Evolutionary conservation across 1,140 invertebrate genomes (phyloP).

Genomic region (Glomeris maerens): DNA sequence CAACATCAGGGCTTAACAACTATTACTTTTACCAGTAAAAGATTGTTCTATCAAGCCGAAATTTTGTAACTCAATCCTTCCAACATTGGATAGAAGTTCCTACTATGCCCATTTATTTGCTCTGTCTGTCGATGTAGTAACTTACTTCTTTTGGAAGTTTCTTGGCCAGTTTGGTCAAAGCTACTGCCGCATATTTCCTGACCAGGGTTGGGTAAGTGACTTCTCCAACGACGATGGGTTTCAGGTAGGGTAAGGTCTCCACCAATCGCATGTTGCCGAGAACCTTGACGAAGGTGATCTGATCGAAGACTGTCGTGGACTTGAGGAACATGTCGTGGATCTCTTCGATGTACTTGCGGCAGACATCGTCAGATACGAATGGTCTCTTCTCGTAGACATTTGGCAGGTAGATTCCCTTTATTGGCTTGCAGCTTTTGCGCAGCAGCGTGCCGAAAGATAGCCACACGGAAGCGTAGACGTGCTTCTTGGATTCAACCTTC

Average conservation of each 20-base stretch:
- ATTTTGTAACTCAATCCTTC: too few species aligned
- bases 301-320: background rate
- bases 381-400: background rate
- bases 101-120: too few species aligned
- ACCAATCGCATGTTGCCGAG: background rate
- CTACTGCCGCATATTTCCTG: background rate
- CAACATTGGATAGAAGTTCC: too few species aligned
- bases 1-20: too few species aligned
- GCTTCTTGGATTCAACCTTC: too few species aligned
- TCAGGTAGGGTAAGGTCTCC: background rate
- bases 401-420: background rate
- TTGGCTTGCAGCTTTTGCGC: background rate
- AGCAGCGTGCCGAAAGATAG: too few species aligned
- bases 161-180: background rate
- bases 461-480: too few species aligned
- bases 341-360: background rate
- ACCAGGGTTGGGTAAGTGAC: background rate
- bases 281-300: background rate
- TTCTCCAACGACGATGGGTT: slow-evolving; percentile 1
- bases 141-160: background rate
- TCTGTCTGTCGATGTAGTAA: too few species aligned
- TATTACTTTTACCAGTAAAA: too few species aligned
- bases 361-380: background rate
- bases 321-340: background rate
- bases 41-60: too few species aligned